Base-by-base conservation (phyloP, 1,140 invertebrate genomes). In the Hermatobates lingyangjiaoensis region DNA sequence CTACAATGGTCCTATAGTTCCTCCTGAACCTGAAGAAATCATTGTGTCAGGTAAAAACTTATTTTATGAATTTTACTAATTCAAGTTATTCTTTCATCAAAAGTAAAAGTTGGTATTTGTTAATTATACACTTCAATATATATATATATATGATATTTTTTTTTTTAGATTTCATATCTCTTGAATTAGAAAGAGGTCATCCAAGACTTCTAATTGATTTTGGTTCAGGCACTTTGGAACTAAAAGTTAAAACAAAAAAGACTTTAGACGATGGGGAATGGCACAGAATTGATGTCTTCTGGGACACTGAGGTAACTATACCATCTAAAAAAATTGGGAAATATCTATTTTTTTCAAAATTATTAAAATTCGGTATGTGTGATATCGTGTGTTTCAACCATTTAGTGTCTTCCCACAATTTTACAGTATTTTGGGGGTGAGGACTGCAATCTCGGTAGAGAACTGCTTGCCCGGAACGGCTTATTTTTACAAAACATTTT, bases 1-100 rank as follows among this genome's bases (percentile, higher is more conserved):
- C 7, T 98, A 97, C 65, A 97, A 96, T 67, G 94, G 94, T 28
- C 93, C 94, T 0, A 91, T 95, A 58, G 87, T 87, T 15, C 82
- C 87, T 45, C 87, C 87, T 0, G 87, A 92, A 68, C 66, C 76
- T 2, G 88, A 92, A 62, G 87, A 92, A 74, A 74, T 80, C 54
- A 76, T 90, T 66, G 80, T 90, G 39, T 87, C 83, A 1, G 84
- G 72, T 72, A 60, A 62, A 4, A 10, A n/a, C n/a, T n/a, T n/a
- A n/a, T n/a, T n/a, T n/a, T n/a, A n/a, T n/a, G n/a, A n/a, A n/a
- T n/a, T n/a, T n/a, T n/a, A n/a, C n/a, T n/a, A n/a, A n/a, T n/a
- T n/a, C n/a, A n/a, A n/a, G n/a, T n/a, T n/a, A n/a, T n/a, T n/a
- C n/a, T n/a, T n/a, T n/a, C n/a, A n/a, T n/a, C n/a, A n/a, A n/a